Percentiles rank a stretch among this genome's conserved stretches.
Conservation (phyloP, 2,888 invertebrate species). For the Tetragnatha montana region DNA sequence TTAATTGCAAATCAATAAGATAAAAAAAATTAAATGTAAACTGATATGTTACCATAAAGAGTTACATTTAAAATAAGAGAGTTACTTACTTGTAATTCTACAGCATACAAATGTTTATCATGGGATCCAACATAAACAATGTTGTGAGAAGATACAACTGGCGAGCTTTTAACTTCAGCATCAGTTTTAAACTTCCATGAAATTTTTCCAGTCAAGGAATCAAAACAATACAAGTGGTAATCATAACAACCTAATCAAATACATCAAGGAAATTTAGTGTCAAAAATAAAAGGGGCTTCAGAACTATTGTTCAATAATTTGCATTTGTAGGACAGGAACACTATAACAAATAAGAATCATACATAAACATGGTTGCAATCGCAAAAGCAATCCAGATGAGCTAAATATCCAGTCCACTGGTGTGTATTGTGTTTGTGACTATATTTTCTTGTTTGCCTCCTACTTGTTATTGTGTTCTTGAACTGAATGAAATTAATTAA, state of each 20-base stretch:
- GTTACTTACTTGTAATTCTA: constrained; percentile 79
- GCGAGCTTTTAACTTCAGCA: constrained; percentile 83
- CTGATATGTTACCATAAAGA: background rate
- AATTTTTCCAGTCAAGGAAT: constrained; percentile 79
- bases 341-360: no score
- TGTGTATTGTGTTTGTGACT: no score
- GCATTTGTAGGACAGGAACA: no score
- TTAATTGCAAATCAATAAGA: background rate
- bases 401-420: no score
- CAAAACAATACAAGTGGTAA: constrained; percentile 83
- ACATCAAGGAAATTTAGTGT: background rate
- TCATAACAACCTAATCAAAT: constrained; percentile 82
- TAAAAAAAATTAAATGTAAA: background rate
- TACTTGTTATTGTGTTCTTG: no score
- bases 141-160: constrained; percentile 76
- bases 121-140: constrained; percentile 84
- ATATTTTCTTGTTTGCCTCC: no score
- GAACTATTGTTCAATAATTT: no score
- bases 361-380: no score
- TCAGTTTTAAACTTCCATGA: constrained; percentile 81
- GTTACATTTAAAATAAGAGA: constrained; percentile 14
- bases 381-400: no score
- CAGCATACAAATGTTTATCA: constrained; percentile 82
- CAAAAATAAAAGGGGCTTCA: background rate
- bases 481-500: no score